Evolutionary conservation across 2,113 vertebrate species (phyloP).

Genomic region (Microcebus tavaratra): DNA sequence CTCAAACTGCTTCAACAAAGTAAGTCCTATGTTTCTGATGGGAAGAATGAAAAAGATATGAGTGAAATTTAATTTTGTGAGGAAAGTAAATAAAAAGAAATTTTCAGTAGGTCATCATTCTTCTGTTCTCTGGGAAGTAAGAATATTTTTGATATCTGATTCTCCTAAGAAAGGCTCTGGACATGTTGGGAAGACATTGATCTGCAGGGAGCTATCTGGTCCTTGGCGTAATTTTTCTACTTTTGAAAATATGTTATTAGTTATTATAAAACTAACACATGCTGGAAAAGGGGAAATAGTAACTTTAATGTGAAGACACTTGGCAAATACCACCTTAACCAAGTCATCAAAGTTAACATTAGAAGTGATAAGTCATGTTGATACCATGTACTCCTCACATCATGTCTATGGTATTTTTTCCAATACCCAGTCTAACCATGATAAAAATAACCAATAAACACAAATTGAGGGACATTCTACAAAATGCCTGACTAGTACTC

Average conservation of each 20-base stretch:
- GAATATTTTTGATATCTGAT: neutral
- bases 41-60: constrained; percentile 20
- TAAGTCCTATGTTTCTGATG: constrained; percentile 32
- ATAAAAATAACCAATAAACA: constrained; percentile 11
- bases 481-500: neutral
- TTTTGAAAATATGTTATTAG: neutral
- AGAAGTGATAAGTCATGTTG: neutral
- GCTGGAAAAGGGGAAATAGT: neutral
- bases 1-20: constrained; percentile 22
- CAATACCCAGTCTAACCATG: neutral
- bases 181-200: neutral
- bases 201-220: neutral
- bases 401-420: neutral
- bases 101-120: constrained; percentile 32
- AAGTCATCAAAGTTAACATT: neutral
- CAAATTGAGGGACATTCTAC: neutral
- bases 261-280: neutral
- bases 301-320: neutral
- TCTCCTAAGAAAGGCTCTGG: neutral
- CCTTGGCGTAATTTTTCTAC: constrained; percentile 15
- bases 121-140: constrained; percentile 32
- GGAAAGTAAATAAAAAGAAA: constrained; percentile 44
- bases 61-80: constrained; percentile 39
- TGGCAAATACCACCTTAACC: neutral
- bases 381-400: neutral